Conservation (phyloP, 1,140 invertebrate genomes). For the Nixonia krombeini region DNA sequence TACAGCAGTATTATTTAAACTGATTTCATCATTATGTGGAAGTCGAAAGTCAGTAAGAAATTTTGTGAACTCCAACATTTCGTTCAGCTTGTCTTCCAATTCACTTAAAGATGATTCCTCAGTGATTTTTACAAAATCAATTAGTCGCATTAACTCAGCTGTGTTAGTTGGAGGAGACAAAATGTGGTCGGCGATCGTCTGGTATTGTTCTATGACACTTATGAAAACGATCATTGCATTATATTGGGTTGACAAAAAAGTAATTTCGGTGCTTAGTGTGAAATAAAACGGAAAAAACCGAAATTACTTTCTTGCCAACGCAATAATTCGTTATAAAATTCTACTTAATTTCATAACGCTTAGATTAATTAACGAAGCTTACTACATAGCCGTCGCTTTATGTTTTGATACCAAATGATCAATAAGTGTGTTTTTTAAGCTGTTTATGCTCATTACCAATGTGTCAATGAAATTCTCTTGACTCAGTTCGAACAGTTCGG, state of each 20-base stretch:
- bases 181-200: constrained; percentile 82
- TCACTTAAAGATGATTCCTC: constrained; percentile 79
- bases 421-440: constrained; percentile 80
- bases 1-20: constrained; percentile 85
- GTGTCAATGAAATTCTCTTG: constrained; percentile 82
- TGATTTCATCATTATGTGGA: constrained; percentile 85
- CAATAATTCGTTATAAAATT: not conserved
- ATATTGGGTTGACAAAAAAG: no score
- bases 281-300: no score
- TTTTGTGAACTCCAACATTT: constrained; percentile 77
- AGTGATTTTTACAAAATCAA: constrained; percentile 82
- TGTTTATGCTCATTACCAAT: constrained; percentile 78
- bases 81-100: constrained; percentile 83
- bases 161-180: constrained; percentile 86
- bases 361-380: constrained; percentile 54
- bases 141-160: constrained; percentile 86
- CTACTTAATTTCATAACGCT: not conserved
- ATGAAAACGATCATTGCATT: constrained; percentile 30
- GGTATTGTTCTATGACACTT: constrained; percentile 87
- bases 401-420: constrained; percentile 82
- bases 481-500: constrained; percentile 92
- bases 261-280: no score
- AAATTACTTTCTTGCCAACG: no score
- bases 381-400: constrained; percentile 82
- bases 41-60: constrained; percentile 85